A percentile compares a stretch with the other conserved stretches of the same genome.
Evolutionary conservation across 2,113 vertebrate genomes (phyloP).

Genomic region (Etheostoma spectabile): DNA sequence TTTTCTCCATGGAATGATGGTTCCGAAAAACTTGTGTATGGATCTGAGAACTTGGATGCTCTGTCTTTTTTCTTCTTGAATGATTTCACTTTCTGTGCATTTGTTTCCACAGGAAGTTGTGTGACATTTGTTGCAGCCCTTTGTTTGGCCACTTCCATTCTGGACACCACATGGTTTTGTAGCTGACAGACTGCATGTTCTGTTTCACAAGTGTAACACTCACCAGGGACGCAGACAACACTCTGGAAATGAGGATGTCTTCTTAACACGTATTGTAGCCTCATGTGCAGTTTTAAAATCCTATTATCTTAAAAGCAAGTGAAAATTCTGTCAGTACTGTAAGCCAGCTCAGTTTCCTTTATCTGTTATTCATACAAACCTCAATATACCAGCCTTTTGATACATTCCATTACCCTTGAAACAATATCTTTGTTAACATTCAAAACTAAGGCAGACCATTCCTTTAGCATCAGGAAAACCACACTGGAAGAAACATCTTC

Average conservation of each 20-base stretch:
- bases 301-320: neutral
- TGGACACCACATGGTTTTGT: conserved; percentile 34
- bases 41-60: neutral
- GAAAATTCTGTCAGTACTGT: neutral
- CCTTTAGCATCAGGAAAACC: conserved; percentile 2
- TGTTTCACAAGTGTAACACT: conserved; percentile 51
- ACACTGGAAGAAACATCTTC: neutral
- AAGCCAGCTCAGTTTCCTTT: neutral
- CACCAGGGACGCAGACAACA: conserved; percentile 41
- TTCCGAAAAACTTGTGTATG: neutral
- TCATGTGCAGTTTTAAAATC: neutral
- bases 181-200: conserved; percentile 54
- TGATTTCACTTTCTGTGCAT: conserved; percentile 15
- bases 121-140: conserved; percentile 9
- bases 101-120: conserved; percentile 43
- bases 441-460: neutral
- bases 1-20: conserved; percentile 14
- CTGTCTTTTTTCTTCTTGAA: conserved; percentile 15
- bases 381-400: neutral
- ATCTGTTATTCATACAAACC: neutral
- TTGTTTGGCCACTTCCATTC: conserved; percentile 39
- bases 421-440: neutral
- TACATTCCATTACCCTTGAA: neutral
- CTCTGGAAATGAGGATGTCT: conserved; percentile 3
- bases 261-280: conserved; percentile 11